phyloP scores from a whole-genome alignment of 2,113 vertebrate species.

The Ramphastos sulfuratus region DNA sequence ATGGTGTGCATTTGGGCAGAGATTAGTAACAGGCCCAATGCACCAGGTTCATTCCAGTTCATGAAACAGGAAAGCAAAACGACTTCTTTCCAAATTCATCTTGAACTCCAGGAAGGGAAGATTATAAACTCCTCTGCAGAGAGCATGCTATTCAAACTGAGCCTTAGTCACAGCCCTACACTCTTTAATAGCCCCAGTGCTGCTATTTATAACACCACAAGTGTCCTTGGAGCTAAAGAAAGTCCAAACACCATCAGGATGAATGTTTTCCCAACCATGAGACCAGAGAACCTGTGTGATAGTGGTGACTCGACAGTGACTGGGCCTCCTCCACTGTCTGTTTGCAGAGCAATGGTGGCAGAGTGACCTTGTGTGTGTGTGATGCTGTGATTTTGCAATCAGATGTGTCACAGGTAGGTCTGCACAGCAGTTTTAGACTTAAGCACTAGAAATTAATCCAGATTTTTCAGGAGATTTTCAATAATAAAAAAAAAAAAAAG shows the following conservation, averaged over 20 bases:
- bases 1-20: background rate
- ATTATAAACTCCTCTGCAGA: background rate
- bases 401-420: accelerated
- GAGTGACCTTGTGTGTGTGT: background rate
- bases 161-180: conserved; percentile 16
- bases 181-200: background rate
- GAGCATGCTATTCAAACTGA: background rate
- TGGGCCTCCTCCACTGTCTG: background rate
- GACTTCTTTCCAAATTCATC: background rate
- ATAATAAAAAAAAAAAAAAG: too few species aligned
- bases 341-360: background rate
- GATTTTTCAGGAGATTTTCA: background rate
- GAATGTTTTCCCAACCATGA: background rate
- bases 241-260: background rate
- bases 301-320: background rate
- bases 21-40: background rate
- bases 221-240: background rate
- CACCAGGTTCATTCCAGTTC: background rate
- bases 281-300: background rate
- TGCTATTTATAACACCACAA: conserved; percentile 29
- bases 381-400: accelerated
- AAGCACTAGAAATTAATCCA: background rate
- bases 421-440: background rate
- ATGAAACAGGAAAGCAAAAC: background rate
- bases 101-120: background rate